phyloP scores from a whole-genome alignment of 2,888 invertebrate species.

The Aromia moschata region DNA sequence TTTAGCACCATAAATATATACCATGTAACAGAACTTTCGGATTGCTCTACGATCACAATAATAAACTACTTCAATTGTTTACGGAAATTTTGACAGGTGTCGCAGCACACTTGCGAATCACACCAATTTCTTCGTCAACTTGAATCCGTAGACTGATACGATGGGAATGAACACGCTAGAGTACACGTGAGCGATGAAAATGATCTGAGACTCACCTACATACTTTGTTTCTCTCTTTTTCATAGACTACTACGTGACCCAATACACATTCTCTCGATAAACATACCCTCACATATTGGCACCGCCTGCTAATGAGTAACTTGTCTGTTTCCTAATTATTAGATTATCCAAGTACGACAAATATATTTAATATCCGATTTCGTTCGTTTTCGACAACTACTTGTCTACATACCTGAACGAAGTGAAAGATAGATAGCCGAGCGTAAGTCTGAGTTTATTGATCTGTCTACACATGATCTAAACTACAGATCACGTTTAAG shows the following conservation, averaged over 20 bases:
- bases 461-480: conserved; percentile 51
- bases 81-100: conserved; percentile 47
- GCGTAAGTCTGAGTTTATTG: conserved; percentile 46
- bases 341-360: neutral
- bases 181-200: conserved; percentile 54
- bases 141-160: conserved; percentile 38
- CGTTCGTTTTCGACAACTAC: no score
- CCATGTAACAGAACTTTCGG: conserved; percentile 3
- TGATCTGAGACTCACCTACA: conserved; percentile 35
- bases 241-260: conserved; percentile 41
- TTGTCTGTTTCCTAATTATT: neutral
- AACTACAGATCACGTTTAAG: conserved; percentile 58
- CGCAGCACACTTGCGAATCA: conserved; percentile 34
- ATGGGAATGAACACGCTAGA: conserved; percentile 51
- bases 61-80: conserved; percentile 40
- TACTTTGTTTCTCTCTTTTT: conserved; percentile 35
- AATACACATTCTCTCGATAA: conserved; percentile 28
- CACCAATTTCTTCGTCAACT: conserved; percentile 36
- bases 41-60: conserved; percentile 17
- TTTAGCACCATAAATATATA: conserved; percentile 8
- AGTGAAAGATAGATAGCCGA: conserved; percentile 19
- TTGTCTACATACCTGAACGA: no score
- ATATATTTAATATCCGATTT: no score
- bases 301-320: neutral
- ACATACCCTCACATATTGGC: neutral